phyloP scores from a whole-genome alignment of 2,797 vertebrate species.

The Valencia hispanica region DNA sequence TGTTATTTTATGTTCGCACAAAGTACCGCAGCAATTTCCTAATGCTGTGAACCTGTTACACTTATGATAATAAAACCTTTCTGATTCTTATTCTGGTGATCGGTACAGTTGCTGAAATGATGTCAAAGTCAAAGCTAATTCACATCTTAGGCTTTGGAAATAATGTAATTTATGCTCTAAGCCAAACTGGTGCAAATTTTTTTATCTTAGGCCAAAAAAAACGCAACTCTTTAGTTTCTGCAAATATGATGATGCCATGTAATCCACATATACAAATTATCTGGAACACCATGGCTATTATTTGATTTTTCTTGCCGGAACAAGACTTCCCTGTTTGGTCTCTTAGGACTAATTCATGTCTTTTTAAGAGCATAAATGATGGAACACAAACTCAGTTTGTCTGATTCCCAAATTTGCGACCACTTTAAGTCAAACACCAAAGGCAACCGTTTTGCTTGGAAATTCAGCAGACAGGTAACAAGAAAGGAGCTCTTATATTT shows the following conservation, averaged over 20 bases:
- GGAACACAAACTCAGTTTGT: neutral
- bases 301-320: neutral
- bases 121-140: neutral
- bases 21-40: no score
- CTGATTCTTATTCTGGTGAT: no score
- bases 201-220: neutral
- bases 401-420: slow-evolving; percentile 8
- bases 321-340: neutral
- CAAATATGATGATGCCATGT: neutral
- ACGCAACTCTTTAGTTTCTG: neutral
- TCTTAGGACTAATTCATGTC: neutral
- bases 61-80: no score
- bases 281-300: neutral
- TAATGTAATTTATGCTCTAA: neutral
- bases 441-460: slow-evolving; percentile 19
- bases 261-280: neutral
- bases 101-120: no score
- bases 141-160: neutral
- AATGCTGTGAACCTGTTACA: no score
- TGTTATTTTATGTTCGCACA: no score
- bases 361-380: neutral
- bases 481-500: slow-evolving; percentile 49
- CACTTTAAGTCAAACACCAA: slow-evolving; percentile 20
- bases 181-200: neutral
- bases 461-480: slow-evolving; percentile 15